Conservation (phyloP, 2,888 invertebrate genomes). For the Magallana nippona region DNA sequence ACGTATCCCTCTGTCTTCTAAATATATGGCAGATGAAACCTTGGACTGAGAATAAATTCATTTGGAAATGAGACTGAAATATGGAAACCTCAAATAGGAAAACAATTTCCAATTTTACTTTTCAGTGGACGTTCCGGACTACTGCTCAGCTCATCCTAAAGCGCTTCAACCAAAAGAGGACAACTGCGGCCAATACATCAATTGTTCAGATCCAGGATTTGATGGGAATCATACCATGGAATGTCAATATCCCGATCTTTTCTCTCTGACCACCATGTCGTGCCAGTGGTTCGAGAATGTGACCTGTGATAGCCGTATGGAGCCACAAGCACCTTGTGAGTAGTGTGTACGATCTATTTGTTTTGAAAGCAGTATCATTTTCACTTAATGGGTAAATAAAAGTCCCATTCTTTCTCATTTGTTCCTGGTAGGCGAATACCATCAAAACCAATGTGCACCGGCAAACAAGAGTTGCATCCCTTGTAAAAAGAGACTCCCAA, state of each 20-base stretch:
- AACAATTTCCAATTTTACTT: background rate
- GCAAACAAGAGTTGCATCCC: conserved; percentile 52
- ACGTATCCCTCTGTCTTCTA: no score
- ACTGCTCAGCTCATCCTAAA: conserved; percentile 49
- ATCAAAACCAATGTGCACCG: conserved; percentile 54
- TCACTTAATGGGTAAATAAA: no score
- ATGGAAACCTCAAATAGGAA: background rate
- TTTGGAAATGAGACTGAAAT: background rate
- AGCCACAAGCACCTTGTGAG: conserved; percentile 63
- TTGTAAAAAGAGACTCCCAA: conserved; percentile 57
- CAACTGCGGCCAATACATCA: conserved; percentile 51
- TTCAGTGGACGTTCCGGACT: conserved; percentile 55
- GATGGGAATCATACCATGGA: conserved; percentile 46
- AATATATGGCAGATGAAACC: background rate
- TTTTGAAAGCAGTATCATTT: no score
- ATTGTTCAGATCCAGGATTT: conserved; percentile 46
- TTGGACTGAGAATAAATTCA: background rate
- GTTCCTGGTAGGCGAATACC: conserved; percentile 58
- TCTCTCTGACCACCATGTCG: conserved; percentile 48
- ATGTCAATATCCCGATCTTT: conserved; percentile 63
- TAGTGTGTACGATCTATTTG: background rate
- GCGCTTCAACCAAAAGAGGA: background rate
- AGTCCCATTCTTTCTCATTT: no score
- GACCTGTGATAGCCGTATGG: conserved; percentile 52
- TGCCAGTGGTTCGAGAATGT: conserved; percentile 56